Percentiles rank a stretch among this genome's conserved stretches.
These are phyloP conservation scores for Yponomeuta evonymella DNA, from an alignment of 2,888 invertebrate genomes.

Conservation along the genomic window DNA sequence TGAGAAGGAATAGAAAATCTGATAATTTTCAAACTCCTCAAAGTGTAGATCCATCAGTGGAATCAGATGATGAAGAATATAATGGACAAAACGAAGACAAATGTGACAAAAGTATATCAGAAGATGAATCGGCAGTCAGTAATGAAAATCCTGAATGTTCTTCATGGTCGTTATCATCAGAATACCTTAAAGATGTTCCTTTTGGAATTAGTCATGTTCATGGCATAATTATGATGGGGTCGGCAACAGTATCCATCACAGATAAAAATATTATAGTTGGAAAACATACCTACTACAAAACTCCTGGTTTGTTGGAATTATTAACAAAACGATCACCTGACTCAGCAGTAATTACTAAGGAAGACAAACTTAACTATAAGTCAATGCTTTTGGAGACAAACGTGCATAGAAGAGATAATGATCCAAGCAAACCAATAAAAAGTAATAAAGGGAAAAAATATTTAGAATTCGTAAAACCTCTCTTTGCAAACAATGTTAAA, in stretches of 20 bases:
- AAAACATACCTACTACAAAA: not conserved
- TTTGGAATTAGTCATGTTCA: slow-evolving; percentile 8
- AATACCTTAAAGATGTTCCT: slow-evolving; percentile 5
- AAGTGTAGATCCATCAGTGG: too few species aligned
- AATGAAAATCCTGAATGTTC: not conserved
- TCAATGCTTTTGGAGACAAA: slow-evolving; percentile 1
- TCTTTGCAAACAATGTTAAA: too few species aligned
- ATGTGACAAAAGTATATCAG: too few species aligned
- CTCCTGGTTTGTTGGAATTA: not conserved
- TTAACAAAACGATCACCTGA: not conserved
- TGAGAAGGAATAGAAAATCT: too few species aligned
- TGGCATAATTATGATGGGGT: slow-evolving; percentile 8
- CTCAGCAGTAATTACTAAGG: not conserved
- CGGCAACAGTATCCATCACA: not conserved
- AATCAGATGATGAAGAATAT: too few species aligned
- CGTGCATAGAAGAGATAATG: not conserved
- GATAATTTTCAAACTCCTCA: too few species aligned
- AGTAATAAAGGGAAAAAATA: slow-evolving; percentile 7
- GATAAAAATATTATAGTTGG: slow-evolving; percentile 8
- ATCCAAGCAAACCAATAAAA: slow-evolving; percentile 7
- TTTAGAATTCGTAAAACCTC: not conserved
- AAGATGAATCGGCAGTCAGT: not conserved
- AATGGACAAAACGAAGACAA: too few species aligned
- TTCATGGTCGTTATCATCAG: slow-evolving; percentile 12
- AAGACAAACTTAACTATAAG: slow-evolving; percentile 10